phyloP scores from a whole-genome alignment of 2,113 vertebrate species.

The Pteruthius melanotis region DNA sequence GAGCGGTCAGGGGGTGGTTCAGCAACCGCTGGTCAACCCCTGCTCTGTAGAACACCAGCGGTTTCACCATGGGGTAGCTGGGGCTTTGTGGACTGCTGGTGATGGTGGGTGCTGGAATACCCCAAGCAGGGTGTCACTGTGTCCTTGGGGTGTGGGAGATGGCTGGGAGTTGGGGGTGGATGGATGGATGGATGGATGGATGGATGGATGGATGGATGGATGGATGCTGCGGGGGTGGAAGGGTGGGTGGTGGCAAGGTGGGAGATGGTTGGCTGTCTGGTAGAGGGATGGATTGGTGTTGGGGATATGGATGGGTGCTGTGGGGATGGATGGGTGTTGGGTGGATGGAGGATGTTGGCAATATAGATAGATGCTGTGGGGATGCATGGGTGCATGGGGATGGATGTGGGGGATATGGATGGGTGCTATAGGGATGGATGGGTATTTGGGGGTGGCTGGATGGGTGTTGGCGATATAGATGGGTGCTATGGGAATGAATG shows the following conservation, averaged over 20 bases:
- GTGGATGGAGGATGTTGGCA: too few relatives aligned
- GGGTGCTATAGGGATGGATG: background rate
- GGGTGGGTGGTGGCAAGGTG: too few relatives aligned
- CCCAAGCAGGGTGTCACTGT: fast-evolving
- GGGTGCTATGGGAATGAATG: background rate
- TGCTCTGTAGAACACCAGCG: background rate
- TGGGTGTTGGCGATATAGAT: background rate
- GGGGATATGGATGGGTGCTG: too few relatives aligned
- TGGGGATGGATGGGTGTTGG: background rate
- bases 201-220: background rate
- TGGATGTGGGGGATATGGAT: too few relatives aligned
- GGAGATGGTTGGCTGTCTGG: too few relatives aligned
- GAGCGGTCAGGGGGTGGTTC: background rate
- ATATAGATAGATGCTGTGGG: background rate
- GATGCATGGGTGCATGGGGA: background rate
- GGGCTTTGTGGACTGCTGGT: background rate
- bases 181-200: background rate
- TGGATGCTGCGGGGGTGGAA: too few relatives aligned
- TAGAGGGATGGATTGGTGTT: background rate
- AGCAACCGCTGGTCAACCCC: fast-evolving
- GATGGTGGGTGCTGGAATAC: background rate
- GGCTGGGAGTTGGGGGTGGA: background rate
- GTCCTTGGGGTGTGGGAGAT: background rate
- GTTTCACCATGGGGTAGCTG: background rate
- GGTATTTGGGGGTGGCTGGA: background rate